phyloP scores from a whole-genome alignment of 1,140 invertebrate genomes.

The Papilio polytes region DNA sequence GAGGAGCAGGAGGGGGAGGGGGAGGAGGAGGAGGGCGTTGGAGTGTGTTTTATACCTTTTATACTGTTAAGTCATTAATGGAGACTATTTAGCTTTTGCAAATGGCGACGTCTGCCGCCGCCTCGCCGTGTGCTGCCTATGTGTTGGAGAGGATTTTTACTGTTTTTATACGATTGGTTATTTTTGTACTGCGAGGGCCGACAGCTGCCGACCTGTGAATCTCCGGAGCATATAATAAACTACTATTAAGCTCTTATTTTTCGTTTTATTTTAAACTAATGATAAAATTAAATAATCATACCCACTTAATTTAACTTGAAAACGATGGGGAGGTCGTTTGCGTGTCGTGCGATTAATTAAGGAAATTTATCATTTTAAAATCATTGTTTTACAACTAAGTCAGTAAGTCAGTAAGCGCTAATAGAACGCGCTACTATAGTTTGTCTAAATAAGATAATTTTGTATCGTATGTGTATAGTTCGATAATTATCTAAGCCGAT shows the following conservation, averaged over 20 bases:
- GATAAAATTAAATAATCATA: background rate
- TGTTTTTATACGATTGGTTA: background rate
- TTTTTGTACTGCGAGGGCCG: background rate
- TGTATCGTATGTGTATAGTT: too few species aligned
- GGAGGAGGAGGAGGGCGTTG: constrained; percentile 85
- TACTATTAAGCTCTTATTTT: background rate
- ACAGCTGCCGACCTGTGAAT: background rate
- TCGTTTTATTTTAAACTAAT: background rate
- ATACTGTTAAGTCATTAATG: background rate
- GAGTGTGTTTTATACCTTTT: background rate
- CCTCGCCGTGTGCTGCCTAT: background rate
- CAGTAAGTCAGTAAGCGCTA: too few species aligned
- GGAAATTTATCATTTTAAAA: too few species aligned
- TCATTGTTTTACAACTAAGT: too few species aligned
- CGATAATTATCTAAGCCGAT: too few species aligned
- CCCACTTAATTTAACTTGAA: too few species aligned
- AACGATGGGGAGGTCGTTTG: too few species aligned
- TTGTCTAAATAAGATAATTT: too few species aligned
- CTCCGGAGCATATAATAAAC: constrained; percentile 3
- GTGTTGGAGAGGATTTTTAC: background rate
- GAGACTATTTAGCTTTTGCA: background rate
- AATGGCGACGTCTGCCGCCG: background rate
- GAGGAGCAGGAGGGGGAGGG: too few species aligned
- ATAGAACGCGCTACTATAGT: too few species aligned
- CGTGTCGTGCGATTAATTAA: too few species aligned